Percentiles rank a stretch among this genome's conserved stretches.
phyloP scores from a whole-genome alignment of 1,140 invertebrate genomes.

The Drosophila sturtevanti region DNA sequence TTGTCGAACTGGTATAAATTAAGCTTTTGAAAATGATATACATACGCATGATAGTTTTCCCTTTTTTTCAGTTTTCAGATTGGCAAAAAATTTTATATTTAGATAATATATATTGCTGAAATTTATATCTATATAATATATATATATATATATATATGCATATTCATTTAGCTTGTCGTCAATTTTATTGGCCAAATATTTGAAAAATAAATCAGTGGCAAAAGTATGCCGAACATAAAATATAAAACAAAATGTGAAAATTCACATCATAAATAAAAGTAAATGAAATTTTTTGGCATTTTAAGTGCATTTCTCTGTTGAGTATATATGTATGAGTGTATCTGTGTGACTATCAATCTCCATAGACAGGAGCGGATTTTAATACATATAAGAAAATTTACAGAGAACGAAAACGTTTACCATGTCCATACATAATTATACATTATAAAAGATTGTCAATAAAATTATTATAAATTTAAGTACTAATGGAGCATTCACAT shows the following conservation, averaged over 20 bases:
- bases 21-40: conserved; percentile 60
- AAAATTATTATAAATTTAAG: no score
- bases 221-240: neutral
- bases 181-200: conserved; percentile 75
- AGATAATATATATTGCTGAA: conserved; percentile 48
- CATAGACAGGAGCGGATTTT: neutral
- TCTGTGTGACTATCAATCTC: neutral
- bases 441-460: no score
- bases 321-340: conserved; percentile 59
- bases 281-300: conserved; percentile 36
- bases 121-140: conserved; percentile 19
- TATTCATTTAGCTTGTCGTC: conserved; percentile 47
- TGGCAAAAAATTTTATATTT: conserved; percentile 43
- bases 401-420: no score
- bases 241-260: conserved; percentile 12
- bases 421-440: no score
- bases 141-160: neutral
- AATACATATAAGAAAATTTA: no score
- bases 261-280: conserved; percentile 48
- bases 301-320: conserved; percentile 45
- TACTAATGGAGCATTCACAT: no score
- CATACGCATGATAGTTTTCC: conserved; percentile 37
- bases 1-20: conserved; percentile 51
- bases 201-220: conserved; percentile 61
- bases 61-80: neutral